phyloP scores from a whole-genome alignment of 2,888 invertebrate species.

The Lycophotia porphyrea region DNA sequence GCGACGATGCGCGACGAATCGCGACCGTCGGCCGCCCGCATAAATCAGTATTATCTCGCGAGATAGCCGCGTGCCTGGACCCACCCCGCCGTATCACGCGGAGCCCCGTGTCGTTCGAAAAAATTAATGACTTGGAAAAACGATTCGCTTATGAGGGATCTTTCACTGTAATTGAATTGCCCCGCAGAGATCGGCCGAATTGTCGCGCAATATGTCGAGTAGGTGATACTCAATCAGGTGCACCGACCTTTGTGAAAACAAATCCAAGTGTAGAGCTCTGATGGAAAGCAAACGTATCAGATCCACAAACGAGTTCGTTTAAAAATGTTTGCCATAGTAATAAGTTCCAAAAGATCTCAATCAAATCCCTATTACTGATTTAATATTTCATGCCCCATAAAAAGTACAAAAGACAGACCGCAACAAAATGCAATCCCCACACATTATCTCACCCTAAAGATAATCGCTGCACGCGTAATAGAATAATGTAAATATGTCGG shows the following conservation, averaged over 20 bases:
- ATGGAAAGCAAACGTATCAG: background rate
- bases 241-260: constrained; percentile 38
- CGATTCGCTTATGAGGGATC: constrained; percentile 91
- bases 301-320: background rate
- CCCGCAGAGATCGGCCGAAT: constrained; percentile 86
- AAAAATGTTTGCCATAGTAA: constrained; percentile 16
- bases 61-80: constrained; percentile 88
- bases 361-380: constrained; percentile 60
- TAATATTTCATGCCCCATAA: constrained; percentile 62
- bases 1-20: constrained; percentile 88
- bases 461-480: constrained; percentile 87
- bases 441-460: constrained; percentile 86
- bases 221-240: constrained; percentile 77
- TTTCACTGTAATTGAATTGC: constrained; percentile 90
- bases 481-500: constrained; percentile 85
- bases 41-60: constrained; percentile 91
- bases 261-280: background rate
- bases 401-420: constrained; percentile 74
- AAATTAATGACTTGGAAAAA: constrained; percentile 91
- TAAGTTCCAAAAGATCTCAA: constrained; percentile 54
- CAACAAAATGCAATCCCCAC: constrained; percentile 78
- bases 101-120: constrained; percentile 89
- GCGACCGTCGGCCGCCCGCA: constrained; percentile 87
- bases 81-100: constrained; percentile 88
- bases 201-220: constrained; percentile 80